Base-by-base conservation (phyloP, 2,888 invertebrate species). In the Dioctria linearis region DNA sequence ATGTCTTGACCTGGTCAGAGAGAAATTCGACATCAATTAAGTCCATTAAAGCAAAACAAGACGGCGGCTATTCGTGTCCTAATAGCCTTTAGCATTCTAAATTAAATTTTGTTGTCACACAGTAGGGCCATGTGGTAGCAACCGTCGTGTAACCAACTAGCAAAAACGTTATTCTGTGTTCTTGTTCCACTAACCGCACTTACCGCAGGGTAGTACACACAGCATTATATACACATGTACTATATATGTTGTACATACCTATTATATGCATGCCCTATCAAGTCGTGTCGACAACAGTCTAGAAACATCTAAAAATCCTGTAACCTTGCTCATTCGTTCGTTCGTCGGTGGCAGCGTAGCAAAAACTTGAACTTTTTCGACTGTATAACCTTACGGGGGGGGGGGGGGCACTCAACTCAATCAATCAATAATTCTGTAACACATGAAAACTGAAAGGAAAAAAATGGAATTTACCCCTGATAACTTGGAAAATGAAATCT, bases 391-490 rank as follows among this genome's bases (percentile, higher is more conserved):
- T 25, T 25, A 25, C 25, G 25, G 25, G 25, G 2, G 25, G 25
- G 25, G 25, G 25, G 25, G 25, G 25, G 25, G 25, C 25, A 25
- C 0, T 25, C 25, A 25, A 25, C 11, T n/a, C 13, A 42, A 39
- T 13, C 57, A 75, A 75, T 75, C 73, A 59, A 75, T 75, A 75
- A 75, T 75, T 75, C 59, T 54, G 73, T 43, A 75, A 57, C 59
- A 59, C 73, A 75, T 75, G 25, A 59, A 59, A 75, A 42, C 42
- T 25, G 51, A 40, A 25, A 13, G 57, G 42, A 5, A 73, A 75
- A n/a, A 57, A 43, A 37, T 54, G 39, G 25, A 42, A 57, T 59
- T 43, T 42, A 25, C n/a, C 25, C 25, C 40, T n/a, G 43, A 40
- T 9, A 13, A 5, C 3, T 39, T 13, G 42, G 59, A 63, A 63